A percentile compares a stretch with the other conserved stretches of the same genome.
Evolutionary conservation across 2,113 vertebrate species (phyloP).

Genomic region (Castor canadensis): DNA sequence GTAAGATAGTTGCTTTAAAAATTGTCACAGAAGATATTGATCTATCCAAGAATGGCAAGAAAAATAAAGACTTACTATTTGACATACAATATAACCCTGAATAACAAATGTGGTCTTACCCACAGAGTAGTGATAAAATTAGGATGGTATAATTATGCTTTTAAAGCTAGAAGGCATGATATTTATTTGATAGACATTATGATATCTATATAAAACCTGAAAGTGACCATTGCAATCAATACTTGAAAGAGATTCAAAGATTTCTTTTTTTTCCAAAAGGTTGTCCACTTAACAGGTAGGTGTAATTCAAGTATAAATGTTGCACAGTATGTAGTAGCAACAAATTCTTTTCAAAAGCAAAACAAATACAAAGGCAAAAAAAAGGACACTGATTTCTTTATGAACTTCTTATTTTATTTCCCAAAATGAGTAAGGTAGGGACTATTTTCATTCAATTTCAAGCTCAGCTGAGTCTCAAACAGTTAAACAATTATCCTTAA

Average conservation of each 20-base stretch:
- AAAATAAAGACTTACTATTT: neutral
- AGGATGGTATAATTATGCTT: neutral
- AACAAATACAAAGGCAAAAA: neutral
- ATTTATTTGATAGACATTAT: neutral
- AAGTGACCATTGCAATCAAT: neutral
- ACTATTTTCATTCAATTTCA: neutral
- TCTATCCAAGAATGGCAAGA: neutral
- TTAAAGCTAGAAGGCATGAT: neutral
- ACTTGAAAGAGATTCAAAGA: neutral
- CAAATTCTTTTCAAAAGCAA: neutral
- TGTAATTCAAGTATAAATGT: neutral
- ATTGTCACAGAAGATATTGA: neutral
- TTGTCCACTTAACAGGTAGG: neutral
- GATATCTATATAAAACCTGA: neutral
- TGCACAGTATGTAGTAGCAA: neutral
- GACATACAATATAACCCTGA: neutral
- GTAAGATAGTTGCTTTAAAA: constrained; percentile 43
- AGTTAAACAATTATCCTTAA: too few relatives aligned
- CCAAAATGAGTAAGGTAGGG: neutral
- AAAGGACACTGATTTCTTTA: neutral
- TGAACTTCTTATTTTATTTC: neutral
- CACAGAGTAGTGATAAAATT: neutral
- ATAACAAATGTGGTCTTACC: neutral
- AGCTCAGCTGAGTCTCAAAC: neutral
- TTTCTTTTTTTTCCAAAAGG: neutral